Base-by-base conservation (phyloP, 2,113 vertebrate species). In the Macrotus californicus region DNA sequence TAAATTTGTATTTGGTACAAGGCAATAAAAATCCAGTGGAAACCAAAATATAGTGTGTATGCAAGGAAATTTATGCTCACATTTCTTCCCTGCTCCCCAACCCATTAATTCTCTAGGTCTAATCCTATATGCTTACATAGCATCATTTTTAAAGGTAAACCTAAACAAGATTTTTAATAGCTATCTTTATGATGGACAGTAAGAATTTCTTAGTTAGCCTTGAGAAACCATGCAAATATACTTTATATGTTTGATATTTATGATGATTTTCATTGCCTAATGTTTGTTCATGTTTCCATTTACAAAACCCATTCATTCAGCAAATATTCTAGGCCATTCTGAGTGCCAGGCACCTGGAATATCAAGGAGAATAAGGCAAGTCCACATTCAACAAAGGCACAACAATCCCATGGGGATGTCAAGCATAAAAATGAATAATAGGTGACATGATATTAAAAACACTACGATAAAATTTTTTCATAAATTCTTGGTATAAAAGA, bases 251-350 rank as follows among this genome's bases (percentile, higher is more conserved):
- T 88, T 41, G 85, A 83, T 94, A 70, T 91, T 90, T 77, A 94
- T 67, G 54, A 56, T 34, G 29, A 97, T 89, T 94, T 96, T 34
- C 69, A 89, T 90, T 93, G 69, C 13, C 24, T 95, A 85, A 75
- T 92, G 81, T 90, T 95, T 96, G 95, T 88, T 87, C 48, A 79
- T 72, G 54, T 73, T 94, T 56, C 54, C 41, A 86, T 96, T 97
- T 86, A 91, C 64, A 86, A 92, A 94, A 79, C 64, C 89, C 50
- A 88, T 95, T 96, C 66, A 0, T 89, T 95, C 73, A 80, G 95
- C 82, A 95, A 96, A 93, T 86, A 97, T 97, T 84, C 75, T 54
- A 83, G 54, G 61, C 31, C 26, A 12, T 69, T 85, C 67, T 86
- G 61, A 26, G 29, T 69, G 34, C n/a, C 52, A 85, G 13, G 11